A percentile compares a stretch with the other conserved stretches of the same genome.
Conservation (phyloP, 2,888 invertebrate genomes). For the Dascillus cervinus region DNA sequence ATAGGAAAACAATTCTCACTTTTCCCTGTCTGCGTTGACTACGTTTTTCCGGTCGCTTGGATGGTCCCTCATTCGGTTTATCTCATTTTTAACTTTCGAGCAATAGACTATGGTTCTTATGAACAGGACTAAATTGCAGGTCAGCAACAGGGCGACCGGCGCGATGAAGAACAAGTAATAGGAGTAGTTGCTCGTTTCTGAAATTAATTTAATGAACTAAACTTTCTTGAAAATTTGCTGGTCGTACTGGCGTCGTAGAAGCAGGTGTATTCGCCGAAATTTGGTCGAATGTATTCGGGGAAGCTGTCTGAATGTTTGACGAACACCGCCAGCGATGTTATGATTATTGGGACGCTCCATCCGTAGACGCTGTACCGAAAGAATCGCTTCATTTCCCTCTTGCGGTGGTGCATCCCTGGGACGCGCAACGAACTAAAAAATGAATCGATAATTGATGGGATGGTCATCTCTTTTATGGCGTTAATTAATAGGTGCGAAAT, state of each 20-base stretch:
- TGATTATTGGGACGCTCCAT: constrained; percentile 56
- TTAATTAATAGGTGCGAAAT: too few relatives aligned
- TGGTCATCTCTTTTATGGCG: too few relatives aligned
- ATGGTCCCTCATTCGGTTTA: constrained; percentile 59
- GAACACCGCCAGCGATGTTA: constrained; percentile 49
- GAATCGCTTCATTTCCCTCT: constrained; percentile 51
- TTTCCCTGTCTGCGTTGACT: constrained; percentile 61
- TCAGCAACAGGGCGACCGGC: constrained; percentile 37
- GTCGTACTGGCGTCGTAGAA: constrained; percentile 54
- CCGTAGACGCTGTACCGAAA: constrained; percentile 61
- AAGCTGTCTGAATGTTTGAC: constrained; percentile 48
- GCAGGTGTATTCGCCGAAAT: constrained; percentile 55
- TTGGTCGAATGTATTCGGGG: constrained; percentile 47
- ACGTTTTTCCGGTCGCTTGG: constrained; percentile 50
- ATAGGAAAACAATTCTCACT: constrained; percentile 42
- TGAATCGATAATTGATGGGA: not conserved
- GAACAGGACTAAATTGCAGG: constrained; percentile 61
- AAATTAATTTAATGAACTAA: constrained; percentile 2
- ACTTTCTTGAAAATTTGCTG: too few relatives aligned
- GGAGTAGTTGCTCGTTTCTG: not conserved
- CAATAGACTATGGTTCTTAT: constrained; percentile 62
- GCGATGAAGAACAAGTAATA: not conserved
- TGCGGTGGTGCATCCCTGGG: constrained; percentile 42
- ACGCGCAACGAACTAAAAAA: constrained; percentile 45
- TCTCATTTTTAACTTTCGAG: constrained; percentile 65